Base-by-base conservation (phyloP, 2,797 vertebrate species). In the Lepilemur septentrionalis region DNA sequence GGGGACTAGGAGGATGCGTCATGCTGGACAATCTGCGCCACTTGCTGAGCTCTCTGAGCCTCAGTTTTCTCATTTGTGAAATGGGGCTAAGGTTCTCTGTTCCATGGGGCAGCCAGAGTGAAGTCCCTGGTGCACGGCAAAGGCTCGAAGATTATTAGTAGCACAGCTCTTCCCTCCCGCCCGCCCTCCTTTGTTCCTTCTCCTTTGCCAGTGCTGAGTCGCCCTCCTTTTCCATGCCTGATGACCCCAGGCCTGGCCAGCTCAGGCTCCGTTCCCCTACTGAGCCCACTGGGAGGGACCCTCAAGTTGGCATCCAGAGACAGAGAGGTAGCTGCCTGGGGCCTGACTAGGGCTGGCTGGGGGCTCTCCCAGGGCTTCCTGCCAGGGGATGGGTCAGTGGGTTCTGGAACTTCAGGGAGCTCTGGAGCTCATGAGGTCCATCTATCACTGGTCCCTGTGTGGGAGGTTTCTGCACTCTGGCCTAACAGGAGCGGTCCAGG, bases 1-100 rank as follows among this genome's bases (percentile, higher is more conserved):
- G 46, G 20, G 32, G 55, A 43, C 43, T 9, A 4, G n/a, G 18
- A 63, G 73, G 30, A 41, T 41, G 7, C 13, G 7, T 14, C 32
- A 1, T 20, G 57, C 3, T 25, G 35, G 25, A 75, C 38, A 61
- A 17, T 41, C 22, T 20, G 14, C 41, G 73, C 28, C n/a, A 22
- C 28, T 63, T 22, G 41, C 48, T 25, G 90, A 65, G 41, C 20
- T 46, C 80, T 38, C 55, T 17, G 22, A 61, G 46, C n/a, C 80
- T 94, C 84, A 11, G 3, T 59, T 38, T 89, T 84, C 75, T 70
- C 50, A 10, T 43, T 14, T 75, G 84, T 92, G 70, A 88, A 63
- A 35, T 79, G 65, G 38, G n/a, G 25, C 59, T 87, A 52, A 70
- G 70, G 10, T 8, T 38, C 79, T 65, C 67, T 59, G 4, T 57